Conservation (phyloP, 2,797 vertebrate species). For the Bucorvus abyssinicus region DNA sequence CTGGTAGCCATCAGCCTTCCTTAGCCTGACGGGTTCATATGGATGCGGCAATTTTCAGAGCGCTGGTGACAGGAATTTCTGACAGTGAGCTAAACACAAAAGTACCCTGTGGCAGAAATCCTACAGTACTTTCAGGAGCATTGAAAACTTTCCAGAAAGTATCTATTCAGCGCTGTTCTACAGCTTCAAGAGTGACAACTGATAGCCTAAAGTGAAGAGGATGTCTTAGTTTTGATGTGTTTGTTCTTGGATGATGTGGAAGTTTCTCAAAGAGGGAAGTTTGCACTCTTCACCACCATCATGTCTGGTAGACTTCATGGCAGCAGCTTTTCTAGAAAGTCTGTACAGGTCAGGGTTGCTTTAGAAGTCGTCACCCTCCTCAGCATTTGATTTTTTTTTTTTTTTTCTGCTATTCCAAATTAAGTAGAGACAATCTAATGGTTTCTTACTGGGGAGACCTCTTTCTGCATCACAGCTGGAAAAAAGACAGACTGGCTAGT, state of each 20-base stretch:
- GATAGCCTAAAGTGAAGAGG: background rate
- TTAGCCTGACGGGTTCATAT: background rate
- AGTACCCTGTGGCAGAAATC: background rate
- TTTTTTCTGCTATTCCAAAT: background rate
- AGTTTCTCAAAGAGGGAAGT: background rate
- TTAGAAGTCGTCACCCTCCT: background rate
- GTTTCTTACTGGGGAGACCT: background rate
- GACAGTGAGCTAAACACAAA: background rate
- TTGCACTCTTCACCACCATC: background rate
- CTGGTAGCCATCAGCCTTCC: background rate
- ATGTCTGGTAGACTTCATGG: background rate
- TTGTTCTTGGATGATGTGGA: background rate
- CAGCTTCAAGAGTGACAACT: background rate
- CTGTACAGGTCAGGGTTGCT: background rate
- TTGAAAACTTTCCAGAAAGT: background rate
- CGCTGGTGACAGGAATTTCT: background rate
- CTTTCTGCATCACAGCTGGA: background rate
- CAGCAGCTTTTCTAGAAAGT: background rate
- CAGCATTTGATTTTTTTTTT: background rate
- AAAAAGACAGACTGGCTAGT: background rate
- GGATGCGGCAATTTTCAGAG: background rate
- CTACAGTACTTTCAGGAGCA: background rate
- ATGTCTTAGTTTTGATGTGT: background rate
- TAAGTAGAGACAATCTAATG: background rate
- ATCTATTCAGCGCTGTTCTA: background rate